Evolutionary conservation across 2,888 invertebrate species (phyloP), one percentile per base, ranked within the genome.

Genomic region (Microctonus brassicae): DNA sequence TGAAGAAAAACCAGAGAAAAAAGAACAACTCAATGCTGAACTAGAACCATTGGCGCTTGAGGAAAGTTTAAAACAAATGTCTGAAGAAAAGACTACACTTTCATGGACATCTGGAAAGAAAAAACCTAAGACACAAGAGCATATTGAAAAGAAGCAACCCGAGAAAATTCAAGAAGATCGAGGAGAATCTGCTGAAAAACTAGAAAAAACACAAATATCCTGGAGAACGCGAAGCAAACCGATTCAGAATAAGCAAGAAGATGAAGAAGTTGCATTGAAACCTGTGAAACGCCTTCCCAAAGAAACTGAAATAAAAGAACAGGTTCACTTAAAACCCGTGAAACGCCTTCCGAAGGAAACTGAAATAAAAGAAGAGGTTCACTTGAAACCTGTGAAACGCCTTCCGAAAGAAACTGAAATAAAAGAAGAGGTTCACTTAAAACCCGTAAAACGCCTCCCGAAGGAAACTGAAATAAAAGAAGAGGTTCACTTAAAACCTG

Each of bases 71-170:
- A 77, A 81, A 76, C 79, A 81, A 39, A 75, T 80, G 71, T 73
- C 77, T 9, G 72, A 75, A 13, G 80, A 83, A 73, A 81, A 75
- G 17, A 63, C 80, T 5, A 73, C 79, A 20, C 47, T 82, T 13
- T 81, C 83, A 11, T 83, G 84, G 83, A 73, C 73, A 22, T 81
- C 81, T 3, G 80, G 77, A 22, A 80, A 81, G 64, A 83, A 83
- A 72, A 79, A 79, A 0, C 74, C 71, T 5, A 77, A 76, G 52
- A 36, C 69, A 5, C 60, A 63, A 10, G 65, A 36, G 11, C 20
- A 17, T 7, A 26, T 63, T 3, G 66, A 75, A 47, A 47, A 57
- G 0, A 26, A 24, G 10, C 78, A 80, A 61, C 73, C 77, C 7
- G 53, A 66, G 5, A 55, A 69, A 42, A 57, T 65, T 36, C 62